A percentile compares a stretch with the other conserved stretches of the same genome.
Evolutionary conservation across 2,113 vertebrate genomes (phyloP).

Genomic region (Daubentonia madagascariensis): DNA sequence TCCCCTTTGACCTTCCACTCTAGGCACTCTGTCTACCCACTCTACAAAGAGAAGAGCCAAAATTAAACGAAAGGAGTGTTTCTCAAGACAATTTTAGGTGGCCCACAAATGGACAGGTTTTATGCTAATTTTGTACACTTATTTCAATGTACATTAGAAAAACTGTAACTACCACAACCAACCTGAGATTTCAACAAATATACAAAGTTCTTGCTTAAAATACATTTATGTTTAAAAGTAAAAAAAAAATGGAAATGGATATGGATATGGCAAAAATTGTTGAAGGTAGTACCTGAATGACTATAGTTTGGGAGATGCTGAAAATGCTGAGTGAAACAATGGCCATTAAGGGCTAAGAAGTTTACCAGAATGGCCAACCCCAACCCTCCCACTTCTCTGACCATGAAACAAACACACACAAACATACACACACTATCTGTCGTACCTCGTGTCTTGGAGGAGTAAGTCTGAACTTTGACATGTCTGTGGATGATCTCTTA

Average conservation of each 20-base stretch:
- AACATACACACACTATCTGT: neutral
- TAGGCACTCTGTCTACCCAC: neutral
- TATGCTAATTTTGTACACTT: neutral
- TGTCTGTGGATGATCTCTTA: neutral
- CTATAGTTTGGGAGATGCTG: neutral
- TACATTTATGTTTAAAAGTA: conserved; percentile 12
- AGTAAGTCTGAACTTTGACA: neutral
- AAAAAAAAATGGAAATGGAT: neutral
- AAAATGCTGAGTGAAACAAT: neutral
- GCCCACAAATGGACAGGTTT: neutral
- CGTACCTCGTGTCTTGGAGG: neutral
- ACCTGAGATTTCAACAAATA: neutral
- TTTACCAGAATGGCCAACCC: neutral
- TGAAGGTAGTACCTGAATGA: neutral
- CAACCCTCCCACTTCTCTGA: too few relatives aligned
- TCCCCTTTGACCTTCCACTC: neutral
- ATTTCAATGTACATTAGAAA: neutral
- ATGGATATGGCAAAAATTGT: neutral
- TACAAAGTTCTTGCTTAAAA: neutral
- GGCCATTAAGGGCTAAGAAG: neutral
- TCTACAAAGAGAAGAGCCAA: neutral
- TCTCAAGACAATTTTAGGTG: neutral
- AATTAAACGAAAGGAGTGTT: neutral
- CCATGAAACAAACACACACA: neutral
- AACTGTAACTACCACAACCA: neutral